Evolutionary conservation across 2,888 invertebrate species (phyloP), one percentile per base, ranked within the genome.

Genomic region (Drosophila mimetica): DNA sequence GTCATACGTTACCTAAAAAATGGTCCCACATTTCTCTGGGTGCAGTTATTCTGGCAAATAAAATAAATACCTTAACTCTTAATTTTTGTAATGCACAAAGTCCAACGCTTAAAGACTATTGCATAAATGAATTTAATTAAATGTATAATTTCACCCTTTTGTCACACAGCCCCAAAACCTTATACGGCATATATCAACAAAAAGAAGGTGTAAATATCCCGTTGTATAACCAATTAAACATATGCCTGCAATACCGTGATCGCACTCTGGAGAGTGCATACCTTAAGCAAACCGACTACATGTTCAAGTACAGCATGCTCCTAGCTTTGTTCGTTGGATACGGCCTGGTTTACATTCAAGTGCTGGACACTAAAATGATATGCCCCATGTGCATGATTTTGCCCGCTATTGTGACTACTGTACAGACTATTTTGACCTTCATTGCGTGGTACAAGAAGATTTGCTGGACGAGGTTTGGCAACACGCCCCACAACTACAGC

Each of bases 301-400:
- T 97, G 67, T 95, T 97, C 86, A 97, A 96, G 89, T 97, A 96
- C 90, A 97, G 95, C 86, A 91, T 95, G 20, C 90, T 94, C 1
- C 93, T 94, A 76, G 93, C 94, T 11, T 91, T 94, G 20, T 79
- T 94, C 36, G 92, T 95, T 14, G 93, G 93, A 54, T 91, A 93
- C 22, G 92, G 94, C 52, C 85, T 93, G 1, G 93, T 95, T 34
- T 95, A 95, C 80, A 92, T 93, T 44, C 47, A 72, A 18, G 1
- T 22, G 0, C 18, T 66, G 1, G 25, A 50, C 11, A 13, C 32
- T 11, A 2, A 1, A 1, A 0, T 0, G 0, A 0, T 16, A 1
- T 7, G 13, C 8, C 0, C 0, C 0, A 0, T 1, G 0, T 41
- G 20, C 30, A 16, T 7, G 9, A 0, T 5, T 4, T 7, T 63